Evolutionary conservation across 1,140 invertebrate species (phyloP).

Genomic region (Helicorthomorpha holstii): DNA sequence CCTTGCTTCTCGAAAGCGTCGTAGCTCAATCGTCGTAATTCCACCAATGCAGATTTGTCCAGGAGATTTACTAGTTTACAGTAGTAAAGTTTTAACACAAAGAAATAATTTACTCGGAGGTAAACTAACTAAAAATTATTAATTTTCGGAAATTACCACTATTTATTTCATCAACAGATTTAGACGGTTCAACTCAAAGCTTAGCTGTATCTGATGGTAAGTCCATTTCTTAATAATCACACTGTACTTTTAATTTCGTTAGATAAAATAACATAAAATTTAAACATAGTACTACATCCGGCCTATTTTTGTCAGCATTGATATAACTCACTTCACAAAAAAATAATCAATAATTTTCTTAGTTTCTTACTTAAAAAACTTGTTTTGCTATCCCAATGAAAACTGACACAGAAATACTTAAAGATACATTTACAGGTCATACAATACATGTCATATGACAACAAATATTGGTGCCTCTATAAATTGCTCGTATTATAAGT

Average conservation of each 20-base stretch:
- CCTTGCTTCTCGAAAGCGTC: slow-evolving; percentile 11
- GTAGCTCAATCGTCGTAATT: slow-evolving; percentile 35
- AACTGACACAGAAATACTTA: too few species aligned
- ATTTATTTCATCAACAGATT: slow-evolving; percentile 9
- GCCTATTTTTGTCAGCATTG: too few species aligned
- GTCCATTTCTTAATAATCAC: not conserved
- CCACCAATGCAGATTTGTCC: slow-evolving; percentile 38
- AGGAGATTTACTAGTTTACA: slow-evolving; percentile 34
- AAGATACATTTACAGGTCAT: too few species aligned
- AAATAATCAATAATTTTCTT: not conserved
- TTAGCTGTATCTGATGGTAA: slow-evolving; percentile 25
- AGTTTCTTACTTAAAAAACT: not conserved
- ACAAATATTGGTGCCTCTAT: too few species aligned
- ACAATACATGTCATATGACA: too few species aligned
- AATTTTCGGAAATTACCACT: not conserved
- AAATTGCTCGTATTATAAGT: too few species aligned
- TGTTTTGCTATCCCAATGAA: not conserved
- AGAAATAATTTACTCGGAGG: slow-evolving; percentile 29
- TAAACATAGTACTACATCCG: too few species aligned
- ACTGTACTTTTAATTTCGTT: too few species aligned
- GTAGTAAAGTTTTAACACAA: slow-evolving; percentile 33
- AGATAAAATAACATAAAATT: too few species aligned
- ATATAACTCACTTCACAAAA: too few species aligned
- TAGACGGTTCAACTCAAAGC: slow-evolving; percentile 19
- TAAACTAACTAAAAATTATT: not conserved